Conservation (phyloP, 2,888 invertebrate genomes). For the Eremobia ochroleuca region DNA sequence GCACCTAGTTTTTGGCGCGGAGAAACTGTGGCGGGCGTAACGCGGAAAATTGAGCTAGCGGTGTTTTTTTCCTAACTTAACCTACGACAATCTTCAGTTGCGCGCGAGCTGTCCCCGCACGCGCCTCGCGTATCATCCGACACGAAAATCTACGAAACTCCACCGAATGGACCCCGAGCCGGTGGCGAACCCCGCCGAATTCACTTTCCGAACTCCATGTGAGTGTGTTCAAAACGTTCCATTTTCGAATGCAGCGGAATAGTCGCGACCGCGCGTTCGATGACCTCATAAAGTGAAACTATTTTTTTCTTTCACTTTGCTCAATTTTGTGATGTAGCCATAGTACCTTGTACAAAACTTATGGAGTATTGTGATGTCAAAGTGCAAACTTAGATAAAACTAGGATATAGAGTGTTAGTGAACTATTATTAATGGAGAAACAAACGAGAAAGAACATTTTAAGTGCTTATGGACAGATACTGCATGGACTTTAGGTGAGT, state of each 20-base stretch:
- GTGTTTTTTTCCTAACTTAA: constrained; percentile 88
- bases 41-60: constrained; percentile 89
- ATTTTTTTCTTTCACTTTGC: constrained; percentile 83
- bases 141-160: constrained; percentile 82
- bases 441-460: constrained; percentile 70
- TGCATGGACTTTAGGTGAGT: constrained; percentile 83
- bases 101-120: constrained; percentile 88
- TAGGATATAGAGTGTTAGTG: constrained; percentile 83
- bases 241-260: constrained; percentile 80
- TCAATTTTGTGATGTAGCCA: constrained; percentile 89
- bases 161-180: constrained; percentile 81
- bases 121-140: constrained; percentile 80
- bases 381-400: constrained; percentile 87
- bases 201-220: constrained; percentile 76
- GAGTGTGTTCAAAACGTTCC: constrained; percentile 77
- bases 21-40: constrained; percentile 79
- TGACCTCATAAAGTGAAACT: constrained; percentile 85
- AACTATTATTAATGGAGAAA: constrained; percentile 73
- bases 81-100: constrained; percentile 90
- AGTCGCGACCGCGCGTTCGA: constrained; percentile 78
- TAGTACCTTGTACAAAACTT: constrained; percentile 89
- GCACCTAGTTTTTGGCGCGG: constrained; percentile 80
- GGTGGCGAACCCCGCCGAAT: constrained; percentile 77
- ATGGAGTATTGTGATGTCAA: constrained; percentile 85
- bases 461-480: constrained; percentile 83